Base-by-base conservation (phyloP, 2,888 invertebrate species). In the Tachina fera region DNA sequence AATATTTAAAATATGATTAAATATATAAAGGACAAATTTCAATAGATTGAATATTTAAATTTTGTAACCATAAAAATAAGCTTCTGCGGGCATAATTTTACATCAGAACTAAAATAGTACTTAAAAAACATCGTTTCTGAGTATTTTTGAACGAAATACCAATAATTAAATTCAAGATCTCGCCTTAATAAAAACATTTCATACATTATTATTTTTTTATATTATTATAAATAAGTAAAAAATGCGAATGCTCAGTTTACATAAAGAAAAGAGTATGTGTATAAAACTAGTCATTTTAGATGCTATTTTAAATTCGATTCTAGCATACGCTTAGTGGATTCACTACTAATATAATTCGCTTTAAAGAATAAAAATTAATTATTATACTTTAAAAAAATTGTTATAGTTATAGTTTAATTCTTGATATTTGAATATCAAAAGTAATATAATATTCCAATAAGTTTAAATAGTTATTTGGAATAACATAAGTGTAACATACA, bases 221-320 rank as follows among this genome's bases (percentile, higher is more conserved):
- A 10, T 31, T 67, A 39, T 14, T 39, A 53, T 4, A 63, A 56
- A 6, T 51, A 31, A 39, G 10, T 43, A 19, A 74, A 60, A 68
- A 74, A 81, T 68, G 9, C 16, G 72, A 43, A 41, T 13, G 47
- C 47, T 45, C 49, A 70, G 43, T 43, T 72, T 72, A 58, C 56
- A 72, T 60, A 65, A 49, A 10, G 13, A 60, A 49, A n/a, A 43
- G 51, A 31, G 22, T 75, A 61, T 61, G 63, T 49, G 58, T 67
- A 58, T 53, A 56, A 77, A 58, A 84, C 84, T 84, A 84, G 84
- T 84, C 84, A 84, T 77, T 77, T 77, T 74, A 56, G 77, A 84
- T 84, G 84, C 84, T 81, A 74, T 77, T 80, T 79, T 81, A 41
- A 43, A 60, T 43, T 19, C 53, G 13, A 53, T 74, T 74, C 51